Evolutionary conservation across 2,888 invertebrate species (phyloP).

Genomic region (Chymomyza fuscimana): DNA sequence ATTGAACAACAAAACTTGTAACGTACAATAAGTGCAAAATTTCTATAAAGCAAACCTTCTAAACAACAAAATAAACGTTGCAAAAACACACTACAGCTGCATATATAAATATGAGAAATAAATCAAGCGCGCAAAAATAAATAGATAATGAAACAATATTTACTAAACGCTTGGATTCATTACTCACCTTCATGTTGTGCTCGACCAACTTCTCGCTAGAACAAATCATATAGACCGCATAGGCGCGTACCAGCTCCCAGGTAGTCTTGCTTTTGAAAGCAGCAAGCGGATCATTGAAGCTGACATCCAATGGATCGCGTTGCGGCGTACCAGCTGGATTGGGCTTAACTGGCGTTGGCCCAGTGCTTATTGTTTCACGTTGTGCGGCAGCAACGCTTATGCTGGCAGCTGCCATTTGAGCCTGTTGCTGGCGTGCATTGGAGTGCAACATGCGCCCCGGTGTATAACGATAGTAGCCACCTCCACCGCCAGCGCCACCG

Average conservation of each 20-base stretch:
- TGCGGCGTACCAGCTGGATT: conserved; percentile 63
- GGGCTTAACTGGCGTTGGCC: conserved; percentile 26
- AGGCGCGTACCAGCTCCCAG: conserved; percentile 92
- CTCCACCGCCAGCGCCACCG: conserved; percentile 1
- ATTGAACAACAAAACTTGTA: too few species aligned
- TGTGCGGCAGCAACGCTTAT: background rate
- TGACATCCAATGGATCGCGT: conserved; percentile 88
- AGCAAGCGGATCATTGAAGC: conserved; percentile 92
- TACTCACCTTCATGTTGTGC: conserved; percentile 93
- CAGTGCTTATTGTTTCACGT: conserved; percentile 14
- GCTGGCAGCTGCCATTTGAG: conserved; percentile 36
- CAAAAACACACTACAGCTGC: too few species aligned
- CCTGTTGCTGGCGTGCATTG: conserved; percentile 37
- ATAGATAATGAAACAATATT: background rate
- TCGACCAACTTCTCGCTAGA: conserved; percentile 92
- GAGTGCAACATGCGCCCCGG: conserved; percentile 47
- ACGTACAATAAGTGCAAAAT: too few species aligned
- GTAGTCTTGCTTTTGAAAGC: conserved; percentile 98
- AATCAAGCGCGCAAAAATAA: too few species aligned
- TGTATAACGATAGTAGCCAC: background rate
- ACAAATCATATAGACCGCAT: conserved; percentile 95
- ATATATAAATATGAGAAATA: background rate
- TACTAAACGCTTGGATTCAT: background rate
- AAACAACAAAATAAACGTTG: too few species aligned
- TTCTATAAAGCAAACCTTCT: too few species aligned